A percentile compares a stretch with the other conserved stretches of the same genome.
These are phyloP conservation scores for western clawed frog (Xenopus tropicalis) DNA, from an alignment of 2,113 vertebrate species.

Conservation along the genomic window UCB_Xtro_10.0 CM004450.2:47086501-47087000, in stretches of 20 bases:
- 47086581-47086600: slow-evolving; percentile 60
- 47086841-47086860: too few species aligned
- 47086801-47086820: too few species aligned
- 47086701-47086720: slow-evolving; percentile 46
- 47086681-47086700: slow-evolving; percentile 58
- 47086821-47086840: too few species aligned
- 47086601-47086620: slow-evolving; percentile 59
- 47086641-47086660: slow-evolving; percentile 54
- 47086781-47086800: too few species aligned
- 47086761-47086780: neutral
- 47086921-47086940: too few species aligned
- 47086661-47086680: slow-evolving; percentile 58
- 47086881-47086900: too few species aligned
- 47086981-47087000: too few species aligned
- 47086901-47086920: too few species aligned
- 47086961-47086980: too few species aligned
- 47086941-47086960: too few species aligned
- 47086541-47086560: neutral
- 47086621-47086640: slow-evolving; percentile 60
- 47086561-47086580: slow-evolving; percentile 51
- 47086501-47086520: neutral
- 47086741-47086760: slow-evolving; percentile 52
- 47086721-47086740: slow-evolving; percentile 57
- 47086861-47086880: too few species aligned
- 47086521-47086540: neutral